Evolutionary conservation across 2,888 invertebrate species (phyloP), one percentile per base, ranked within the genome.

Genomic region (Diachrysia chrysitis): DNA sequence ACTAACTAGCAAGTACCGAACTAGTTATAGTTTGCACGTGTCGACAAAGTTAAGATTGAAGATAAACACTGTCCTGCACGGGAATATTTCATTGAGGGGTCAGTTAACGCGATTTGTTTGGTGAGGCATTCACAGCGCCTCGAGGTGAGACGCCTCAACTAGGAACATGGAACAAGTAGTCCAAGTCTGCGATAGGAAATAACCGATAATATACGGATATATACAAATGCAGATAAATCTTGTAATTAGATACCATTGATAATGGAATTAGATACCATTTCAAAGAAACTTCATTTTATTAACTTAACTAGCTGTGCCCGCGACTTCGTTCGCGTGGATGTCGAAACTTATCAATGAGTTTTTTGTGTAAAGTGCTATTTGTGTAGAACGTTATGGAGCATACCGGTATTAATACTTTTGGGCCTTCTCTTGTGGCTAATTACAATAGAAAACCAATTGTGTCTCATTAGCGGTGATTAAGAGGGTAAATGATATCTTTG

Each of bases 21-120:
- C 61, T 68, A 58, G 65, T 64, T 76, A 75, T 63, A 46, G 51
- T 48, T 19, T 69, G 63, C 60, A 67, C 68, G 60, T 59, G 54
- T 62, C 58, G 57, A 66, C 73, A 58, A 76, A 78, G 63, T 79
- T 71, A 69, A 68, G 71, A 75, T 64, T 60, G 66, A 71, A 75
- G 72, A 75, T 73, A 79, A 83, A 74, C 76, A 78, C 60, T 67
- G 73, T 75, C 76, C 77, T 81, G 79, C 81, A 84, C 78, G 81
- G 73, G 80, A 75, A 76, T 82, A 82, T 83, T 81, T 83, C 80
- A 82, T 76, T 76, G 83, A 72, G 83, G 88, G 90, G 89, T 89
- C 86, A 86, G 84, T 88, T 85, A 85, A 86, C 86, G 83, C 89
- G 89, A 90, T 91, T 91, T 91, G 90, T 91, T 90, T 70, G 70